These are phyloP conservation scores for Echinometra lucunter DNA, from an alignment of 53 echinoderm and acorn worm species.

Conservation along the genomic window DNA sequence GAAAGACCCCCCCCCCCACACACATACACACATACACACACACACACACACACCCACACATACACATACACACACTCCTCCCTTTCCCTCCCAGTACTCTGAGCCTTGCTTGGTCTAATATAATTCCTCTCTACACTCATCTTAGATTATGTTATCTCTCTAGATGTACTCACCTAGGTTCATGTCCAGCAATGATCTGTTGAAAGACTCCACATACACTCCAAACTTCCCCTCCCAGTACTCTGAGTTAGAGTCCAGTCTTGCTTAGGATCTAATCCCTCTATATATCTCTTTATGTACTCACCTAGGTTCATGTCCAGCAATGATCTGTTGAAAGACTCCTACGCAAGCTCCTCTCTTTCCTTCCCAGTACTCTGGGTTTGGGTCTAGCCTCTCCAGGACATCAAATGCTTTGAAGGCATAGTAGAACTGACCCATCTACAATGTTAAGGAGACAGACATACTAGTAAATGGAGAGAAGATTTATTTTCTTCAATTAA, in stretches of 20 bases:
- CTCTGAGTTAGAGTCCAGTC: slow-evolving; percentile 96
- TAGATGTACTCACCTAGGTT: slow-evolving; percentile 9
- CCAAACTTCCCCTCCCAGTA: slow-evolving; percentile 99
- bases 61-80: slow-evolving; percentile 98
- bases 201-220: slow-evolving; percentile 98
- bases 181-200: slow-evolving; percentile 98
- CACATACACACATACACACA: too few relatives aligned
- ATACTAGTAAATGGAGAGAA: too few relatives aligned
- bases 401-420: slow-evolving; percentile 99
- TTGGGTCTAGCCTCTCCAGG: slow-evolving; percentile 93
- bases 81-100: slow-evolving; percentile 99
- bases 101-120: too few relatives aligned
- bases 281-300: too few relatives aligned
- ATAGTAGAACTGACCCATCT: slow-evolving; percentile 99
- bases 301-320: slow-evolving; percentile 99
- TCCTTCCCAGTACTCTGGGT: slow-evolving; percentile 99
- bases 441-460: neutral
- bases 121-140: slow-evolving; percentile 90
- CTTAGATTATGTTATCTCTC: too few relatives aligned
- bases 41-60: too few relatives aligned
- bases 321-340: slow-evolving; percentile 98
- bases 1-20: slow-evolving; percentile 98
- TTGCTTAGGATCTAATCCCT: slow-evolving; percentile 92
- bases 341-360: slow-evolving; percentile 99
- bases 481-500: too few relatives aligned